Base-by-base conservation (phyloP, 2,113 vertebrate species). In the Loxodonta africana region DNA sequence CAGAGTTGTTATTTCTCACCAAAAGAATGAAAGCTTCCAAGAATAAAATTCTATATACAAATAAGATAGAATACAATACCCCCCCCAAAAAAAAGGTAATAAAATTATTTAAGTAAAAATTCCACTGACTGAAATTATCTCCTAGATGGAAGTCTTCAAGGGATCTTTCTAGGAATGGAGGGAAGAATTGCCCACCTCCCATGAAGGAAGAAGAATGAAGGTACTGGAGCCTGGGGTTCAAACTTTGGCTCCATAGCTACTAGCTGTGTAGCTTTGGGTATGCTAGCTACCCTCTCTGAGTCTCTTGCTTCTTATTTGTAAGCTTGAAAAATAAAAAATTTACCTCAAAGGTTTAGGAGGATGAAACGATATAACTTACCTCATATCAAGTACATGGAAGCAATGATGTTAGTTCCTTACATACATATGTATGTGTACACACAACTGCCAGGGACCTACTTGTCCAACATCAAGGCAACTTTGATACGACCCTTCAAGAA, bases 41-140 rank as follows among this genome's bases (percentile, higher is more conserved):
- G 62, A 80, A 74, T 95, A 93, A 94, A 95, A 91, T 46, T 67
- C 28, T 88, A 63, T 3, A 26, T 37, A 74, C 3, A 60, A 85
- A 90, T 26, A 81, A 73, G 8, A 92, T 26, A 96, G 20, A 88
- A 84, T 25, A 96, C 17, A 91, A 60, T 33, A n/a, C 48, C n/a
- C 8, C 18, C 26, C 28, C 37, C 37, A 37, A 37, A 37, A 37
- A 37, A 37, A 37, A 37, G 37, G 37, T 37, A 37, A 37, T 37
- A 25, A 92, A 93, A 85, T 44, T 2, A 94, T 93, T 83, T 89
- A 74, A 57, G 83, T 4, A 86, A 21, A 46, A 96, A 82, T 90
- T 95, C 21, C 20, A 94, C 44, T 77, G 11, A 87, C 37, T 60
- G 21, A 37, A 2, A 91, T 74, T 77, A 62, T 84, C 23, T 78